Conservation (phyloP, 2,888 invertebrate species). For the Aphelenchoides bicaudatus region DNA sequence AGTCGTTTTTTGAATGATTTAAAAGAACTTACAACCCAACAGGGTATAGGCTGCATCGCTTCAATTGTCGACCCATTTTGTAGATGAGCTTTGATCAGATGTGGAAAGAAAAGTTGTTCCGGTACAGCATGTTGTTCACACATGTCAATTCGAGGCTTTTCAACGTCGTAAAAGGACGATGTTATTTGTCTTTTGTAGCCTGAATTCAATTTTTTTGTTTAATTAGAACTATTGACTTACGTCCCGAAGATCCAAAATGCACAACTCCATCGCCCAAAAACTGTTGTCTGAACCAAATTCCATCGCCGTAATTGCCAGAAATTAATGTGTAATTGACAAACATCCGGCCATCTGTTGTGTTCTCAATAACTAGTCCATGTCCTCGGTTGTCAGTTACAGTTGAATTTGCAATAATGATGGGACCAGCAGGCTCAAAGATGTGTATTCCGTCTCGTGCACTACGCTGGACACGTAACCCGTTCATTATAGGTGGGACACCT, state of each 20-base stretch:
- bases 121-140: slow-evolving; percentile 42
- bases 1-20: slow-evolving; percentile 15
- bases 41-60: slow-evolving; percentile 41
- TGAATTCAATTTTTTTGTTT: slow-evolving; percentile 18
- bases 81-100: slow-evolving; percentile 47
- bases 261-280: slow-evolving; percentile 25
- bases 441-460: slow-evolving; percentile 91
- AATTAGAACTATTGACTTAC: neutral
- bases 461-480: slow-evolving; percentile 76
- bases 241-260: slow-evolving; percentile 20
- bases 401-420: slow-evolving; percentile 76
- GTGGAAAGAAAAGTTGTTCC: slow-evolving; percentile 50
- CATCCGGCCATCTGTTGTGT: slow-evolving; percentile 70
- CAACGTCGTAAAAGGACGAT: slow-evolving; percentile 39
- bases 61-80: slow-evolving; percentile 51
- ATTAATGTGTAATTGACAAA: slow-evolving; percentile 75
- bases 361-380: slow-evolving; percentile 60
- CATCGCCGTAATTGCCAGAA: slow-evolving; percentile 82
- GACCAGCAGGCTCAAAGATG: slow-evolving; percentile 77
- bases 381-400: slow-evolving; percentile 77
- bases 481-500: slow-evolving; percentile 83
- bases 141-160: slow-evolving; percentile 51
- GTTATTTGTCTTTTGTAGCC: slow-evolving; percentile 32
- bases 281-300: slow-evolving; percentile 71
- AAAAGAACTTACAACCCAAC: slow-evolving; percentile 47